Conservation (phyloP, 1,140 invertebrate species). For the Cotesia chilonis region DNA sequence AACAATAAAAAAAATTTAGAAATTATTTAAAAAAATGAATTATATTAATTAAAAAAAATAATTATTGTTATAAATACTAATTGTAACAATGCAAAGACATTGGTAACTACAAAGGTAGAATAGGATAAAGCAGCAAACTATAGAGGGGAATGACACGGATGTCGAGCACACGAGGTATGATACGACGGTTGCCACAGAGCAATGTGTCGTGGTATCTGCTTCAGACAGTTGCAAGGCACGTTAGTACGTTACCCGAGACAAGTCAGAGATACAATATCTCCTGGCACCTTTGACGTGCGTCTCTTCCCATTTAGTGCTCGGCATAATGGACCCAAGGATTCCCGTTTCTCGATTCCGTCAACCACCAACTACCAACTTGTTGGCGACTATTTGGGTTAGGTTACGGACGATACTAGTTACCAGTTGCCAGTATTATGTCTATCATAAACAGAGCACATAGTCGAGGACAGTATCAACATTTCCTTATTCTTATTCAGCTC, state of each 20-base stretch:
- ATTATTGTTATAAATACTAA: no score
- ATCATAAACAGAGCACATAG: neutral
- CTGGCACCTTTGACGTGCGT: conserved; percentile 51
- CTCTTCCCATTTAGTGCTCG: conserved; percentile 32
- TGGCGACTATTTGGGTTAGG: conserved; percentile 18
- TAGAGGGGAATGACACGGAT: no score
- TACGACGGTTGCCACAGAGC: no score
- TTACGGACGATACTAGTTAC: neutral
- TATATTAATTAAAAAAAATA: no score
- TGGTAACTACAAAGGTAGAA: no score
- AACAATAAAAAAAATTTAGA: no score
- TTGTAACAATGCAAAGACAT: no score
- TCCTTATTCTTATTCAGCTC: conserved; percentile 35
- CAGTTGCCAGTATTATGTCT: neutral
- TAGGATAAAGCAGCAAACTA: no score
- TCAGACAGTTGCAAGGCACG: conserved; percentile 45
- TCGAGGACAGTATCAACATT: neutral
- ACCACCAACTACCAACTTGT: neutral
- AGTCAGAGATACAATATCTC: conserved; percentile 51
- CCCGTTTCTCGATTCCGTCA: neutral
- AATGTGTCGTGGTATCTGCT: conserved; percentile 39
- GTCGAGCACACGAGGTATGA: no score
- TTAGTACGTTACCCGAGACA: conserved; percentile 8
- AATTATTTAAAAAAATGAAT: no score
- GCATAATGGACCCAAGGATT: conserved; percentile 21